Base-by-base conservation (phyloP, 2,113 vertebrate species). In the Perca fluviatilis region DNA sequence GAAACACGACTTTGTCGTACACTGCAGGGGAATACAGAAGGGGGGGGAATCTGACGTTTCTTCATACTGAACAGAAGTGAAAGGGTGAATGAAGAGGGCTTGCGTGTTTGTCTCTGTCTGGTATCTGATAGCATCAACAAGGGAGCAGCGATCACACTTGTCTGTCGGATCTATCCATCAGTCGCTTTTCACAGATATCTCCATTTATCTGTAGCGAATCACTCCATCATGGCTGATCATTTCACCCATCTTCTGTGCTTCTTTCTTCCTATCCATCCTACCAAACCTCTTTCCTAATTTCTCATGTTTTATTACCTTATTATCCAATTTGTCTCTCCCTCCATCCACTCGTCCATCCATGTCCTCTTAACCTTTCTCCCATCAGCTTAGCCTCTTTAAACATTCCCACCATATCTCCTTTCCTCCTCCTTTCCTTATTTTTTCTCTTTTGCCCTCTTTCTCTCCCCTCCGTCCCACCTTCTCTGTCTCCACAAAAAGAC, bases 91-190 rank as follows among this genome's bases (percentile, higher is more conserved):
- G 79, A 21, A 5, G 49, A 63, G 66, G 6, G 11, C 16, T 13
- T 23, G 19, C 53, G 40, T 57, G 57, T 4, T 50, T 71, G 36
- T 81, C 75, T 80, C 19, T 12, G 33, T 81, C 74, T 54, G 3
- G 33, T 40, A 64, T 50, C 57, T 85, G 82, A 85, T 50, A 6
- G 60, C 53, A 62, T 57, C 49, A 70, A 49, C 57, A 74, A 56
- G 47, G 53, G 36, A 79, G 62, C 75, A 33, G 51, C 19, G 5
- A 46, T 25, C 36, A 21, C n/a, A 65, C n/a, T 46, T 71, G 56
- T 75, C 64, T 85, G 57, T 47, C 27, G 57, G 46, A 64, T 60
- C 43, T 62, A 0, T 36, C 76, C 77, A 71, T 88, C 84, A 54
- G 19, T 70, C 56, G 50, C 27, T 46, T 27, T 21, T 27, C 33